Base-by-base conservation (phyloP, 2,797 vertebrate species). In the Rhabdophis nuchalis region DNA sequence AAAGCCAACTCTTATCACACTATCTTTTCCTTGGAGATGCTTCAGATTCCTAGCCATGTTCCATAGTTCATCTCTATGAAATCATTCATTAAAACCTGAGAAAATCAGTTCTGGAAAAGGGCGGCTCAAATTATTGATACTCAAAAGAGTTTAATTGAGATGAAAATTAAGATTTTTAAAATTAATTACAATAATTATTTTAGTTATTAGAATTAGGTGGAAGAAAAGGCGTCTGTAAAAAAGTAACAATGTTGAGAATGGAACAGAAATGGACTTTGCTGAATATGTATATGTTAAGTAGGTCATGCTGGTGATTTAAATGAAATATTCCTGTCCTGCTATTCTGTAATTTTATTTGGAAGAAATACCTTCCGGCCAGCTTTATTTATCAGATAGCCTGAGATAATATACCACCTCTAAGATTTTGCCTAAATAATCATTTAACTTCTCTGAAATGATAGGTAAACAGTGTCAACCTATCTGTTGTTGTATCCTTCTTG, bases 381-480 rank as follows among this genome's bases (percentile, higher is more conserved):
- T 82, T 86, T 88, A 85, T 92, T 93, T 95, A 93, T 91, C 20
- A 89, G 89, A 16, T 87, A 6, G 91, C 94, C 77, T 95, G 36
- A 94, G 93, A 94, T 68, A 89, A 95, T 2, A 0, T 32, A 1
- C 56, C 52, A 16, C 85, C 77, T 90, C 41, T 52, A 0, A 5
- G 14, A 92, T 94, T 95, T 92, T 95, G 58, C 86, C 94, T 72
- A 94, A 94, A 53, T 94, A 95, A 95, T 96, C 95, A 93, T 68
- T 94, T 68, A 6, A 18, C 92, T 93, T 27, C 91, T 95, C 90
- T 93, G 92, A 86, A 61, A 46, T 85, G 90, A 92, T 36, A 89
- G 77, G 64, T 95, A 95, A 53, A 4, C 86, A 32, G 93, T 94
- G 61, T 36, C 53, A 91, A 5, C 23, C 94, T 90, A 94, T 95